Evolutionary conservation across 2,888 invertebrate species (phyloP).

Genomic region (Ganaspis brasiliensis): DNA sequence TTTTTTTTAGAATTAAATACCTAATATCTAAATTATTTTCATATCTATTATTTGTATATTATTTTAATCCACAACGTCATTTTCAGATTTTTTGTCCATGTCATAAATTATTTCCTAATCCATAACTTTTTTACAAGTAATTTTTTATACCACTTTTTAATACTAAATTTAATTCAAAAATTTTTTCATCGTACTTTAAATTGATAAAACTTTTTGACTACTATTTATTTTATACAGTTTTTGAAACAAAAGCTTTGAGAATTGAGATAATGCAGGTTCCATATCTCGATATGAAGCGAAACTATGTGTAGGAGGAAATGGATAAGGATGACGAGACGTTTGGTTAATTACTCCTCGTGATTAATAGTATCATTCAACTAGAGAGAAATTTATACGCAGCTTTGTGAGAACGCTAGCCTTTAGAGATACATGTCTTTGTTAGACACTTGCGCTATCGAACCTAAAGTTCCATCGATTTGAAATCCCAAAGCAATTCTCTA

Average conservation of each 20-base stretch:
- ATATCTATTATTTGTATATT: no score
- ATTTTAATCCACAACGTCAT: no score
- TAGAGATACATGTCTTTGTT: slow-evolving; percentile 39
- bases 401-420: slow-evolving; percentile 28
- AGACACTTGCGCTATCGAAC: slow-evolving; percentile 29
- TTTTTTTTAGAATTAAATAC: no score
- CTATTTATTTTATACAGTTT: neutral
- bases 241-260: neutral
- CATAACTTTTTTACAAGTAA: no score
- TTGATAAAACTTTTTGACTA: no score
- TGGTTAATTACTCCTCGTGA: slow-evolving; percentile 57
- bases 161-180: no score
- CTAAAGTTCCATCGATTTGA: slow-evolving; percentile 41
- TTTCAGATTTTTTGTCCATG: no score
- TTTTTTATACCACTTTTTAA: no score
- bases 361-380: slow-evolving; percentile 48
- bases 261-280: neutral
- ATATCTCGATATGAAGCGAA: slow-evolving; percentile 21
- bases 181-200: no score
- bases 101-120: no score
- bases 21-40: no score
- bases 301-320: neutral
- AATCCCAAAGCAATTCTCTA: slow-evolving; percentile 36
- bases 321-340: slow-evolving; percentile 56
- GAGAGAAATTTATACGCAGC: slow-evolving; percentile 41